Conservation (phyloP, 2,888 invertebrate species). For the Drosophila borborema region DNA sequence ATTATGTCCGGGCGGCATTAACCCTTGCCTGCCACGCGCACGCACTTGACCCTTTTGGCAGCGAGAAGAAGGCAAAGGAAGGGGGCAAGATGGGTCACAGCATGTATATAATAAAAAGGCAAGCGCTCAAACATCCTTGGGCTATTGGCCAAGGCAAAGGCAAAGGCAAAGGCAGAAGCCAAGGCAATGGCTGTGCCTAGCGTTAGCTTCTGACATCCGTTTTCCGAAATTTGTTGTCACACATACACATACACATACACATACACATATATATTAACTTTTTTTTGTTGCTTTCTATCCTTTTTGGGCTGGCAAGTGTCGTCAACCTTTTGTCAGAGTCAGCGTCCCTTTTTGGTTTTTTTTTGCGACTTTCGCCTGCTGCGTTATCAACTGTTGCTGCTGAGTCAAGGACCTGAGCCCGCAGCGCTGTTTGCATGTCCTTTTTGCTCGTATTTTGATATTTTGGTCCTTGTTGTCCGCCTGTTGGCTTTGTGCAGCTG, state of each 20-base stretch:
- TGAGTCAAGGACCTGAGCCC: conserved; percentile 52
- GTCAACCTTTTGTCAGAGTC: conserved; percentile 73
- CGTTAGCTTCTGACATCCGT: conserved; percentile 24
- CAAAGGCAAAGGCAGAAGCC: conserved; percentile 29
- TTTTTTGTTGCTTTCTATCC: conserved; percentile 44
- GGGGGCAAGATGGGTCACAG: background rate
- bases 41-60: conserved; percentile 77
- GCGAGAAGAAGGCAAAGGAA: background rate
- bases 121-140: conserved; percentile 63
- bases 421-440: conserved; percentile 68
- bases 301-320: conserved; percentile 46
- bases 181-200: conserved; percentile 21
- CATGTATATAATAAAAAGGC: conserved; percentile 15
- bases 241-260: background rate
- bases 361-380: conserved; percentile 27
- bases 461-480: conserved; percentile 17
- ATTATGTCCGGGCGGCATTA: conserved; percentile 54
- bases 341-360: conserved; percentile 47
- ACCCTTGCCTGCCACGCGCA: conserved; percentile 69
- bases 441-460: conserved; percentile 31
- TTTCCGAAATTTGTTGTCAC: conserved; percentile 46
- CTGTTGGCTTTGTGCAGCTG: conserved; percentile 24
- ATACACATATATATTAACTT: conserved; percentile 16
- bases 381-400: conserved; percentile 66
- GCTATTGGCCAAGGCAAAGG: conserved; percentile 47